Evolutionary conservation across 2,113 vertebrate species (phyloP), one percentile per base, ranked within the genome.

Genomic region (Marmota flaviventris): DNA sequence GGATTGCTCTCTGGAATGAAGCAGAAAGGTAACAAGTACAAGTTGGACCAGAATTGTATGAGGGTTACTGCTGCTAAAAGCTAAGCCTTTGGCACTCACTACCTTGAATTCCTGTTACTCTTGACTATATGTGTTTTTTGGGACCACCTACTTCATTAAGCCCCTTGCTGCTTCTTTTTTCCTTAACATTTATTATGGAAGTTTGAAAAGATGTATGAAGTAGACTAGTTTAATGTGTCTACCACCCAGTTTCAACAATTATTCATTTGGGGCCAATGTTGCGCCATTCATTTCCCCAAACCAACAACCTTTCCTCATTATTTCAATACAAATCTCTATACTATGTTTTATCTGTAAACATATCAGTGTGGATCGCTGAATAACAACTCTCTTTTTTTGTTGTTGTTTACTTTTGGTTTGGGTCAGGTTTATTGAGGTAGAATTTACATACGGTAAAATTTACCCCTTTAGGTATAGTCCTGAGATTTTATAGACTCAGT

Each of bases 401-500:
- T 45, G 45, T 42, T 65, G 37, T 39, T 86, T 83, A 51, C 67
- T 87, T 95, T 94, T 95, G 17, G 77, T 37, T 91, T 72, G 51
- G 42, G 42, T 91, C 67, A 77, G 34, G 56, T 70, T 96, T 91
- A 53, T 77, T 85, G 65, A 92, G 34, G 51, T 53, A 53, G 13
- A 53, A 14, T 53, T 53, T 17, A 22, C 4, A 78, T 82, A 16
- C 37, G 42, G 18, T 65, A 85, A 85, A 67, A 51, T 37, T 58
- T 56, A 73, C 34, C 37, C 48, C 85, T 39, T 63, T 39, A 81
- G 29, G 27, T 61, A 56, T 32, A 70, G 76, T 76, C 51, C 29
- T 39, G 45, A 87, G 22, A 45, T 85, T 85, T 94, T 82, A 89
- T 53, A 91, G 77, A 77, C 48, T 92, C 56, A 51, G 75, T 83